phyloP scores from a whole-genome alignment of 2,113 vertebrate species.

The Falcunculus frontatus region DNA sequence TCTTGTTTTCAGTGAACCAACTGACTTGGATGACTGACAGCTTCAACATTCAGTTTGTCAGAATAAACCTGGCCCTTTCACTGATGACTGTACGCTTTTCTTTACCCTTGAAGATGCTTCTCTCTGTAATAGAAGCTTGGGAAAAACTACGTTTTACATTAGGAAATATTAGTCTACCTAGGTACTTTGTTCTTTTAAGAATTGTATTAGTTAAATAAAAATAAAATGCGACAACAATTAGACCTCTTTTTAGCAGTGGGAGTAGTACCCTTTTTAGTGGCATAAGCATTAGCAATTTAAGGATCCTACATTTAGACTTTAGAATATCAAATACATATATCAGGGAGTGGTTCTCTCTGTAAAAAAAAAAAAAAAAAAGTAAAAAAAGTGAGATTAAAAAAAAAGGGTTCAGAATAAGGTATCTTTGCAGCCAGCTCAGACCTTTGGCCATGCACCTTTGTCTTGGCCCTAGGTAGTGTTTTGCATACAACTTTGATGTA shows the following conservation, averaged over 20 bases:
- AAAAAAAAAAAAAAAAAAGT: no score
- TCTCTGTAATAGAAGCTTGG: not conserved
- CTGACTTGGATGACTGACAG: not conserved
- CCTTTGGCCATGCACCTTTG: not conserved
- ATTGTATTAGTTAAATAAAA: not conserved
- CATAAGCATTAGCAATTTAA: not conserved
- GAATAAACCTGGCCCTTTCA: not conserved
- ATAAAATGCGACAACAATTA: not conserved
- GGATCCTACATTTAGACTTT: not conserved
- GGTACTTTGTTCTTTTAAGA: not conserved
- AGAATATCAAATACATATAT: not conserved
- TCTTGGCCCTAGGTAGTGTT: not conserved
- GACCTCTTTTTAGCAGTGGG: not conserved
- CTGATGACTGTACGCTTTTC: not conserved
- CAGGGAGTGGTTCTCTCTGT: not conserved
- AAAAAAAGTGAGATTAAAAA: not conserved
- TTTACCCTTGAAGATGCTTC: not conserved
- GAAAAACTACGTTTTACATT: not conserved
- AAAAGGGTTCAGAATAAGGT: not conserved
- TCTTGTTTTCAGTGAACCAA: not conserved
- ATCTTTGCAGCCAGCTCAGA: not conserved
- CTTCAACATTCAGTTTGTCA: not conserved
- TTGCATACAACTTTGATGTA: not conserved
- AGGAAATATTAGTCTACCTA: not conserved
- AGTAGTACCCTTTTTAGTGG: not conserved